Evolutionary conservation across 2,113 vertebrate genomes (phyloP).

Genomic region (Esox niger): DNA sequence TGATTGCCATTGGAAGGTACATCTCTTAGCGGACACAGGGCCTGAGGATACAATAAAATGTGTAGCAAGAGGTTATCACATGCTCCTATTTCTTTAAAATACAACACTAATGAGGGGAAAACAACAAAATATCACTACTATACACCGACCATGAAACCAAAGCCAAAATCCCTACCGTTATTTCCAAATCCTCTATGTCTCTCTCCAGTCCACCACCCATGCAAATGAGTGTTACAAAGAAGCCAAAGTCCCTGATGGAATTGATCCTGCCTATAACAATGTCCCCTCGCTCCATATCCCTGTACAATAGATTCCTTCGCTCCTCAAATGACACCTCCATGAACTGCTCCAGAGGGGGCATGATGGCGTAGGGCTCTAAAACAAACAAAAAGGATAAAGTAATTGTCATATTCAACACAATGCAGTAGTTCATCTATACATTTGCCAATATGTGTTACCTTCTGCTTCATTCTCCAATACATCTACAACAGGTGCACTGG

Average conservation of each 20-base stretch:
- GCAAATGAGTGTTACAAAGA: slow-evolving; percentile 92
- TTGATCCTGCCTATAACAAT: slow-evolving; percentile 89
- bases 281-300: slow-evolving; percentile 89
- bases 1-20: slow-evolving; percentile 92
- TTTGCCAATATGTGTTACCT: slow-evolving; percentile 63
- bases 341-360: slow-evolving; percentile 92
- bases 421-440: background rate
- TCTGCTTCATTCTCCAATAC: slow-evolving; percentile 77
- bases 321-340: slow-evolving; percentile 87
- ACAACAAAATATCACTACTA: too few species aligned
- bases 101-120: background rate
- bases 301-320: slow-evolving; percentile 84
- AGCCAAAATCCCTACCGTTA: slow-evolving; percentile 75
- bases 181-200: slow-evolving; percentile 88
- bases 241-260: slow-evolving; percentile 93
- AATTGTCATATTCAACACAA: background rate
- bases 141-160: background rate
- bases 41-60: slow-evolving; percentile 66
- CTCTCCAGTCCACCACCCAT: slow-evolving; percentile 81
- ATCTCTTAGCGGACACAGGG: slow-evolving; percentile 91
- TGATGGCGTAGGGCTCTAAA: slow-evolving; percentile 87
- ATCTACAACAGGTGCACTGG: slow-evolving; percentile 58
- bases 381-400: slow-evolving; percentile 12
- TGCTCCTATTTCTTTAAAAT: background rate
- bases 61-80: background rate